A percentile compares a stretch with the other conserved stretches of the same genome.
phyloP scores from a whole-genome alignment of 2,888 invertebrate species.

The Baccha elongata region DNA sequence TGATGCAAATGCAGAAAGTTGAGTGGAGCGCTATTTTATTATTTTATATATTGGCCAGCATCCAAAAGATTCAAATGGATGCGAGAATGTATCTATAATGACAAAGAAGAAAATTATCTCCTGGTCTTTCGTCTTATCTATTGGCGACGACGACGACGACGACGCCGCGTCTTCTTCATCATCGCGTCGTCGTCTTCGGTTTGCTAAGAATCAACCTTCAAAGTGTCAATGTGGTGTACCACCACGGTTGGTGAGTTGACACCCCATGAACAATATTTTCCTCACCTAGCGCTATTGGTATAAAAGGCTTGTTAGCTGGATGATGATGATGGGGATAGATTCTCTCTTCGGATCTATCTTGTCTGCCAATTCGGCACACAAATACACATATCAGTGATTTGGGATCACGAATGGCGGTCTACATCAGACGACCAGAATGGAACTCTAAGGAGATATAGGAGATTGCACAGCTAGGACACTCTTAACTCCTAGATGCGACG shows the following conservation, averaged over 20 bases:
- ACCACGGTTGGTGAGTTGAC: conserved; percentile 63
- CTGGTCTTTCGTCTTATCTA: not conserved
- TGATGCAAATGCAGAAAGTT: conserved; percentile 70
- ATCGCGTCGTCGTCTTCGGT: not conserved
- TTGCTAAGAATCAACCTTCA: conserved; percentile 56
- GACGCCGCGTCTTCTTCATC: not conserved
- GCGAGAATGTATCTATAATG: not conserved
- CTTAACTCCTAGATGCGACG: conserved; percentile 36
- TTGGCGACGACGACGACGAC: not conserved
- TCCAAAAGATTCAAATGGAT: conserved; percentile 48
- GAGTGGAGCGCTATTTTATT: conserved; percentile 59
- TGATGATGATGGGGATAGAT: conserved; percentile 55
- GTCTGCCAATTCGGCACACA: conserved; percentile 68
- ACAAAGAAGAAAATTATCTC: not conserved
- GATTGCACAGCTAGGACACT: conserved; percentile 40
- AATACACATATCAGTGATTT: conserved; percentile 67
- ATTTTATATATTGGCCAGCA: conserved; percentile 43
- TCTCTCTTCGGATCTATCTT: conserved; percentile 37
- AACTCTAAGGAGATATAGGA: conserved; percentile 44
- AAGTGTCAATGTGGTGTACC: conserved; percentile 70
- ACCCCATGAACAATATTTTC: conserved; percentile 68
- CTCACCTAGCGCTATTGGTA: conserved; percentile 42
- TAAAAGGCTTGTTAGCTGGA: conserved; percentile 27
- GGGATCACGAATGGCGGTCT: conserved; percentile 70
- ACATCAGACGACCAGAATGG: conserved; percentile 53